Evolutionary conservation across 2,113 vertebrate genomes (phyloP), one percentile per base, ranked within the genome.

Genomic region (Hippocampus guttulatus): DNA sequence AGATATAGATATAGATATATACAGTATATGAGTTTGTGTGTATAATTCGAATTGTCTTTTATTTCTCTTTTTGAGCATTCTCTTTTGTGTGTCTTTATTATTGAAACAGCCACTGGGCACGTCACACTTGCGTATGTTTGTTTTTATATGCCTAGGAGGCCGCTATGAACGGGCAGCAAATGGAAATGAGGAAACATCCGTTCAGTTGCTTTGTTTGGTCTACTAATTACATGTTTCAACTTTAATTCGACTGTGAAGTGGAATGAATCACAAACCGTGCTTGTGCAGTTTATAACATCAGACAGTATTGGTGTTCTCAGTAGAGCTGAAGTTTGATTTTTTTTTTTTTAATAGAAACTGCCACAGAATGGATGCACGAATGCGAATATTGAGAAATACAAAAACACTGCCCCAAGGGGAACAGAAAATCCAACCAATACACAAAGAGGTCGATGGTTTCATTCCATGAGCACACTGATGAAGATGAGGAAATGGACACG

Each of bases 401-500:
- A 63, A 45, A 66, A 2, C 2, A 9, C 68, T 30, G 21, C 52
- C 10, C 52, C 23, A n/a, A 55, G 25, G 11, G 55, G 15, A n/a
- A 69, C 38, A 27, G 25, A 68, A 67, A 67, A 57, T 54, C 8
- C 5, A 51, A 78, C 33, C 61, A 76, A 10, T 57, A 49, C 21
- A 18, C 64, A 55, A 76, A 76, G 63, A 73, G 54, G 70, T 58
- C 40, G 27, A 79, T 67, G 72, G 62, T 49, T 43, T 61, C 27
- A 67, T 68, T 49, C 69, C 70, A 75, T 63, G 54, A 55, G 54
- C 60, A 79, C 40, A 79, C 25, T 12, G 68, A 82, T 81, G 80
- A 67, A 5, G 52, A 74, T 52, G 73, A 21, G 33, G 62, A 60
- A 75, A 77, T 84, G 83, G 66, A 74, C 55, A 77, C 78, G 78